phyloP scores from a whole-genome alignment of 1,140 invertebrate species.

The Magallana gigas region DNA sequence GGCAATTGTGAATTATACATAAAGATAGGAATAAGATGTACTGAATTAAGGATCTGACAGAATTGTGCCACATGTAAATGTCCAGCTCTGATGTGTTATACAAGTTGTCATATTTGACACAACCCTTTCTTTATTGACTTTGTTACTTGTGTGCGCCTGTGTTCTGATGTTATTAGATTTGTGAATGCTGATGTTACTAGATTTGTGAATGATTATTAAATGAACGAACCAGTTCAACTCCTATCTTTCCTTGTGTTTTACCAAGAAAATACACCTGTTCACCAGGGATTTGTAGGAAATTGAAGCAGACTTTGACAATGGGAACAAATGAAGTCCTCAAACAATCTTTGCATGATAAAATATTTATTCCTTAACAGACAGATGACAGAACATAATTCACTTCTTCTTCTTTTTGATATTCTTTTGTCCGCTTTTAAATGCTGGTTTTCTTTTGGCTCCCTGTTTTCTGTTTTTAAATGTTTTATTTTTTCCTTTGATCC shows the following conservation, averaged over 20 bases:
- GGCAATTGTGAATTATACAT: too few species aligned
- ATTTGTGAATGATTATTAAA: conserved; percentile 5
- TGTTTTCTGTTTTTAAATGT: conserved; percentile 60
- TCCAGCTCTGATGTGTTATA: neutral
- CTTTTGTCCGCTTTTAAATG: conserved; percentile 29
- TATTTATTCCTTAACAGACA: neutral
- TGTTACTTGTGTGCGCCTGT: neutral
- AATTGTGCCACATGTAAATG: neutral
- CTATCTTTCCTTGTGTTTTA: too few species aligned
- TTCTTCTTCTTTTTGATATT: conserved; percentile 38
- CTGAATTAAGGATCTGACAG: neutral
- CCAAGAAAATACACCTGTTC: too few species aligned
- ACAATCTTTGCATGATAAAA: neutral
- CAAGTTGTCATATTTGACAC: neutral
- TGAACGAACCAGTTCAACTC: neutral
- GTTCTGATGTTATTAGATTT: neutral
- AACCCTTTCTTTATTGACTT: too few species aligned
- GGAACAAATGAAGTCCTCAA: too few species aligned
- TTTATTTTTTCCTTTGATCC: conserved; percentile 52
- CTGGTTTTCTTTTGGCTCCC: neutral
- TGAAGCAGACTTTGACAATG: too few species aligned
- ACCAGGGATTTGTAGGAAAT: too few species aligned
- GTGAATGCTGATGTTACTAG: neutral
- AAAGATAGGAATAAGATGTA: neutral
- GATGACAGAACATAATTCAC: neutral